Percentiles rank a stretch among this genome's conserved stretches.
Evolutionary conservation across 2,797 vertebrate species (phyloP).

Genomic region (Amazona ochrocephala): DNA sequence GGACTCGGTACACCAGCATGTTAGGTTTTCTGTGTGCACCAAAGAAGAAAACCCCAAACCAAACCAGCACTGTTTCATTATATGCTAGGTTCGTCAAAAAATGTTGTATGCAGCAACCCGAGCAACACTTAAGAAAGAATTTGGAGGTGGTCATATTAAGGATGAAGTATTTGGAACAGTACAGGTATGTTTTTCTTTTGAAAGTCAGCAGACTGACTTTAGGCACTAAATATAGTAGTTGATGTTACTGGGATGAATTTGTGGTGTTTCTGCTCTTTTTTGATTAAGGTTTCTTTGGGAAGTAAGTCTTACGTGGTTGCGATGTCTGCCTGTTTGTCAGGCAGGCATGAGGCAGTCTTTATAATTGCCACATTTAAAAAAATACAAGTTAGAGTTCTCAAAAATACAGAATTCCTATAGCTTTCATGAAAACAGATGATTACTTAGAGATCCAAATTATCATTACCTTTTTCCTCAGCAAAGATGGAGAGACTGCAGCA

Average conservation of each 20-base stretch:
- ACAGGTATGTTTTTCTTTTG: constrained; percentile 80
- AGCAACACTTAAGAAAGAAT: constrained; percentile 96
- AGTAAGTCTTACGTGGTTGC: background rate
- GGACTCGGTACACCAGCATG: background rate
- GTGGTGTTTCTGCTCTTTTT: background rate
- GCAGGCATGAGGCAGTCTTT: background rate
- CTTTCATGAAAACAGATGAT: background rate
- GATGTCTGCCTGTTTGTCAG: background rate
- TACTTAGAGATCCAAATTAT: background rate
- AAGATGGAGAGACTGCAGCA: background rate
- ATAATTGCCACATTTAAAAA: background rate
- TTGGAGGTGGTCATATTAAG: constrained; percentile 96
- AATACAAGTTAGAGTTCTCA: background rate
- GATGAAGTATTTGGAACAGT: constrained; percentile 93
- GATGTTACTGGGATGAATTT: background rate
- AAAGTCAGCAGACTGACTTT: background rate
- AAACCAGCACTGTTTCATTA: background rate
- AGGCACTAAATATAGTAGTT: background rate
- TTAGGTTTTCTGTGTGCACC: background rate
- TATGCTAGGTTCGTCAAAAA: constrained; percentile 91
- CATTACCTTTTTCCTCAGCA: background rate
- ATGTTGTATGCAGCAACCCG: constrained; percentile 98
- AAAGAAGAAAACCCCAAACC: background rate
- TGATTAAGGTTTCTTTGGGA: background rate
- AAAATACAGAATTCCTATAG: background rate